Percentiles rank a stretch among this genome's conserved stretches.
Evolutionary conservation across 2,113 vertebrate genomes (phyloP).

Genomic region (Tursiops truncatus): DNA sequence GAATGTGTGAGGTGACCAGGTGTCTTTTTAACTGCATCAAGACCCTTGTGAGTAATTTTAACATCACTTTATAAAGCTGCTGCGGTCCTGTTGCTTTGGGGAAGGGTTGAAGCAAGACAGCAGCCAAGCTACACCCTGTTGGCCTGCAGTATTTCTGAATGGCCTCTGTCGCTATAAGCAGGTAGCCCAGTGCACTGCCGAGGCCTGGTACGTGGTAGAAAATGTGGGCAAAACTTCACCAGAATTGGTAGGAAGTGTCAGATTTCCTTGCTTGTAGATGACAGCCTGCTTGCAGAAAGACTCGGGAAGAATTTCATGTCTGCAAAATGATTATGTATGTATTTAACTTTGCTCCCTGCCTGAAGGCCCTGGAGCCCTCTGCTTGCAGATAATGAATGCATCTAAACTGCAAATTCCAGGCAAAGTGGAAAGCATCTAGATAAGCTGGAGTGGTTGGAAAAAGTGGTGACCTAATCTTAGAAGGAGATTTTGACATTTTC

Average conservation of each 20-base stretch:
- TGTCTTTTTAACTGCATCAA: not conserved
- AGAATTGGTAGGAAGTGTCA: not conserved
- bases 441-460: not conserved
- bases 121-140: not conserved
- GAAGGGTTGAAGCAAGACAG: not conserved
- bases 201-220: not conserved
- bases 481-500: not conserved
- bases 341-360: not conserved
- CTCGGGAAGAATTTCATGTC: not conserved
- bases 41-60: not conserved
- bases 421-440: not conserved
- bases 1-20: not conserved
- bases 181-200: not conserved
- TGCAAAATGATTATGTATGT: not conserved
- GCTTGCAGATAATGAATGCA: not conserved
- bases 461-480: not conserved
- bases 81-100: not conserved
- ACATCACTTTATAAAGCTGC: not conserved
- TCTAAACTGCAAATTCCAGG: not conserved
- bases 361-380: not conserved
- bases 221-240: not conserved
- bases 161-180: not conserved
- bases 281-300: not conserved
- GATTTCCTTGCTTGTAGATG: not conserved
- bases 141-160: not conserved